Conservation (phyloP, 2,113 vertebrate genomes). For the Semnornis frantzii region DNA sequence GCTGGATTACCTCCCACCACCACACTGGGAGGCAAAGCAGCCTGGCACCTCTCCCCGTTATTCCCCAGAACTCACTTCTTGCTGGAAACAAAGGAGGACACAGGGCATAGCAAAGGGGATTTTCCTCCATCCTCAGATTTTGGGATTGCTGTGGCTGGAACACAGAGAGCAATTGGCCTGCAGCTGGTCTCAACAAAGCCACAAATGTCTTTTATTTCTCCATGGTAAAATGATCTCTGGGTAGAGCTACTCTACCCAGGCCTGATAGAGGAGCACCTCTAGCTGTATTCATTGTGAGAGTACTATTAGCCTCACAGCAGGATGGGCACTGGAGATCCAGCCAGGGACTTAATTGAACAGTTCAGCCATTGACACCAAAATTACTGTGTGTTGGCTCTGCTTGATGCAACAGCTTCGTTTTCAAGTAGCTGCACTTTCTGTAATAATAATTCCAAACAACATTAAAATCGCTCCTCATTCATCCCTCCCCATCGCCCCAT, state of each 20-base stretch:
- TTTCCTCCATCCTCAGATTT: background rate
- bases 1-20: background rate
- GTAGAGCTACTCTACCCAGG: too few relatives aligned
- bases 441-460: background rate
- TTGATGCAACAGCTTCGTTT: background rate
- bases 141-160: background rate
- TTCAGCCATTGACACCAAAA: background rate
- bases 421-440: background rate
- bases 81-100: background rate
- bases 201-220: background rate
- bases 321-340: background rate
- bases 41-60: background rate
- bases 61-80: background rate
- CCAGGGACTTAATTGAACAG: background rate
- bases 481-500: background rate
- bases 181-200: background rate
- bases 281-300: background rate
- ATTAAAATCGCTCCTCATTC: background rate
- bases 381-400: background rate
- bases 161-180: background rate
- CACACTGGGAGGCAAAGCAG: background rate
- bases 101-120: background rate
- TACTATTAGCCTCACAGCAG: background rate
- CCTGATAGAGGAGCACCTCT: background rate
- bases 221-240: background rate